phyloP scores from a whole-genome alignment of 1,140 invertebrate genomes.

The Drosophila littoralis region DNA sequence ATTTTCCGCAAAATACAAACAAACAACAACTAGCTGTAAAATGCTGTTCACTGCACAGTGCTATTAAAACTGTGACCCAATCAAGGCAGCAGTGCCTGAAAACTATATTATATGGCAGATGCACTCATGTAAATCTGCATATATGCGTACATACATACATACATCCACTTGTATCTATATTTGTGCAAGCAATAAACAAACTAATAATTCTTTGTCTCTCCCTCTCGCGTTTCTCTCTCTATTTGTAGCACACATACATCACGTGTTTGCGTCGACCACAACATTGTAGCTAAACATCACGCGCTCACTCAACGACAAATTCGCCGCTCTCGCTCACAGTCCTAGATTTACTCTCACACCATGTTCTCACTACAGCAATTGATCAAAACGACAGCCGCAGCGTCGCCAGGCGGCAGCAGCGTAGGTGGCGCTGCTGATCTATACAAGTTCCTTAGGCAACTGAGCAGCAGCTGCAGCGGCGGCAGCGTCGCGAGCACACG shows the following conservation, averaged over 20 bases:
- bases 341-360: constrained; percentile 2
- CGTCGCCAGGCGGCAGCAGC: constrained; percentile 28
- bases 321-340: constrained; percentile 10
- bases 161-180: constrained; percentile 4
- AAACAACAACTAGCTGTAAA: neutral
- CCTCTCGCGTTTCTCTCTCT: constrained; percentile 16
- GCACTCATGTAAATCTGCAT: neutral
- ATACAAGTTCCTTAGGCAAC: constrained; percentile 45
- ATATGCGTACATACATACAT: neutral
- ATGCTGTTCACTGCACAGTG: neutral
- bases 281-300: constrained; percentile 62
- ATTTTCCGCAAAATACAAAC: neutral
- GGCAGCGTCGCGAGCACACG: constrained; percentile 34
- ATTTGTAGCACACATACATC: constrained; percentile 41
- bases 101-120: constrained; percentile 15
- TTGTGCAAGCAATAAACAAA: constrained; percentile 17
- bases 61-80: constrained; percentile 5
- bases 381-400: constrained; percentile 61
- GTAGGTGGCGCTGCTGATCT: constrained; percentile 35
- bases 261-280: constrained; percentile 54
- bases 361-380: constrained; percentile 80
- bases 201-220: constrained; percentile 20
- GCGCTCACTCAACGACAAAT: constrained; percentile 23
- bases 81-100: neutral
- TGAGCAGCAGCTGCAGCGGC: constrained; percentile 43